Evolutionary conservation across 2,113 vertebrate species (phyloP).

Genomic region (Chamaea fasciata): DNA sequence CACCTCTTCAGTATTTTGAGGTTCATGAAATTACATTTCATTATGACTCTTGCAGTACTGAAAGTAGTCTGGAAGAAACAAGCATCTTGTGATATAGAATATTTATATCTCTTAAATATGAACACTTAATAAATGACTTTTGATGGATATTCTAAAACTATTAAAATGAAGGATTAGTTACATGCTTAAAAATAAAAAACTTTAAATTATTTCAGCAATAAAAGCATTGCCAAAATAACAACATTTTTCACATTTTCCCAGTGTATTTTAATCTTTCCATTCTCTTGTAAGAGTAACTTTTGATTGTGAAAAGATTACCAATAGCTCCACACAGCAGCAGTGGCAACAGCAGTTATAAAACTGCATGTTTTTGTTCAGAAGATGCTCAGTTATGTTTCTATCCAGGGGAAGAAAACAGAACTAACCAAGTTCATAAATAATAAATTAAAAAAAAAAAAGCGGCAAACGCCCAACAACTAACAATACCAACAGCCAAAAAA

Average conservation of each 20-base stretch:
- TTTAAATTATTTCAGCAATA: not conserved
- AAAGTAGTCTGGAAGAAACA: not conserved
- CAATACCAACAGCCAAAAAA: not conserved
- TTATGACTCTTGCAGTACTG: not conserved
- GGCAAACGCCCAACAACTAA: accelerated
- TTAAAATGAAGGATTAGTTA: not conserved
- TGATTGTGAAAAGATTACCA: not conserved
- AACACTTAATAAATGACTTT: not conserved
- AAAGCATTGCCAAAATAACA: not conserved
- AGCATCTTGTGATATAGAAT: not conserved
- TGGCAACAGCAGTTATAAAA: not conserved
- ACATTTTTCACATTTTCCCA: not conserved
- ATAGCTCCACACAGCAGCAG: not conserved
- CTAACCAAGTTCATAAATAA: not conserved
- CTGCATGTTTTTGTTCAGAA: not conserved
- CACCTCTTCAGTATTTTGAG: not conserved
- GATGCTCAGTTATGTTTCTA: not conserved
- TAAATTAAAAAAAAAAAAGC: no score
- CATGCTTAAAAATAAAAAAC: not conserved
- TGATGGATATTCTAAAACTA: not conserved
- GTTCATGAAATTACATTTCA: not conserved
- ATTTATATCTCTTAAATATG: not conserved
- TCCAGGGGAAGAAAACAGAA: not conserved
- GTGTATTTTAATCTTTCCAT: not conserved
- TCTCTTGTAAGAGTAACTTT: not conserved